Evolutionary conservation across 2,113 vertebrate species (phyloP), one percentile per base, ranked within the genome.

Genomic region (Erinaceus europaeus): DNA sequence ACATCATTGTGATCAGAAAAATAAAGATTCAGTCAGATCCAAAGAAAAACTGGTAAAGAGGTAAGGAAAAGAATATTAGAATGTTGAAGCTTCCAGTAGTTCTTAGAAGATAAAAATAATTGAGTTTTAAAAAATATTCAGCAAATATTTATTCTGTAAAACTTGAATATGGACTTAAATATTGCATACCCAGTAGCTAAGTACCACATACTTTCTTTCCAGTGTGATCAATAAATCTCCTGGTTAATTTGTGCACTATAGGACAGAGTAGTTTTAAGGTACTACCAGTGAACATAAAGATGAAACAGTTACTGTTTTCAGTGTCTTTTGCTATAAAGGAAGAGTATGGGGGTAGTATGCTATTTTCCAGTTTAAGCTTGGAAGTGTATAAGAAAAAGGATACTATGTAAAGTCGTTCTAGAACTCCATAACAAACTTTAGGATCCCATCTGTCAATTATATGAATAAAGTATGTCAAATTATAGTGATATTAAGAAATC

Each of bases 391-490:
- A 59, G 27, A 71, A 55, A 83, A 65, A 17, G 64, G 52, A 81
- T 69, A 50, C 12, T 81, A 48, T 6, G 4, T 27, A 36, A 50
- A 38, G 17, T 57, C 29, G 15, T 27, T 61, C 27, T 80, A 77
- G 25, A 93, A 9, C 1, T 88, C 34, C 17, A 23, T 75, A 81
- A 64, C 15, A 42, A 46, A 12, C 52, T 83, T 40, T 57, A 40
- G 44, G 53, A 76, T 75, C 23, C 73, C 18, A 72, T 53, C 42
- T 90, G 65, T 84, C 18, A 25, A 46, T 61, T 89, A 15, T 9
- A 79, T 38, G 62, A 89, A 59, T 36, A 62, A 64, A 87, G 53
- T 11, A 48, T 57, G 4, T 64, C 50, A 89, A 61, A 92, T 62
- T 55, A 32, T 4, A 64, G 17, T 87, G 9, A 90, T 48, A 71